Percentiles rank a stretch among this genome's conserved stretches.
phyloP scores from a whole-genome alignment of 2,797 vertebrate species.

The Stomatorhinus walkeri region DNA sequence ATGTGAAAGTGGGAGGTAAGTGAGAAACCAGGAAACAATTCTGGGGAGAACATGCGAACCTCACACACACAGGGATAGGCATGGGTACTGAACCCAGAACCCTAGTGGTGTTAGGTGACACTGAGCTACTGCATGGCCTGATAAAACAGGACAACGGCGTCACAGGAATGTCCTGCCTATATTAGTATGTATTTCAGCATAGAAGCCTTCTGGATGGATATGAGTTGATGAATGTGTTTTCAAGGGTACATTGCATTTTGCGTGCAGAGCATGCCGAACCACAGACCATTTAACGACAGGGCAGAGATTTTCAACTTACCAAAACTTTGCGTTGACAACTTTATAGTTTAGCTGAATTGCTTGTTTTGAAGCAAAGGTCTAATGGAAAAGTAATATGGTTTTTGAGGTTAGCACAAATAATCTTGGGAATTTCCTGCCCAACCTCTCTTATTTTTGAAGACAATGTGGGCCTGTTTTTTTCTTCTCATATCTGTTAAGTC shows the following conservation, averaged over 20 bases:
- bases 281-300: constrained; percentile 26
- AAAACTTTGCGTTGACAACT: constrained; percentile 26
- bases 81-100: background rate
- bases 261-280: constrained; percentile 29
- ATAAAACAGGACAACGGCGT: background rate
- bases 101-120: background rate
- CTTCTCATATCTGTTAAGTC: background rate
- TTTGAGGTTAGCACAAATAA: constrained; percentile 28
- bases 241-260: constrained; percentile 26
- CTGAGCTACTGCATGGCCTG: background rate
- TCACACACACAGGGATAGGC: background rate
- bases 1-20: background rate
- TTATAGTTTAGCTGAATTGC: constrained; percentile 25
- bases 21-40: background rate
- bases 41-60: background rate
- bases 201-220: constrained; percentile 21
- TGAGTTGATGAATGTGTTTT: constrained; percentile 25
- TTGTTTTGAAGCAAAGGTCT: constrained; percentile 34
- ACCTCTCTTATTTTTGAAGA: constrained; percentile 20
- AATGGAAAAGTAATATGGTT: constrained; percentile 32
- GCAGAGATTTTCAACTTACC: constrained; percentile 26
- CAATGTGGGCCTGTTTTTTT: constrained; percentile 19
- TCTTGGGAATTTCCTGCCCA: constrained; percentile 32
- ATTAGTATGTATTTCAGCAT: background rate
- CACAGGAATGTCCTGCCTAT: background rate